Percentiles rank a stretch among this genome's conserved stretches.
Evolutionary conservation across 2,888 invertebrate species (phyloP).

Genomic region (Xestia xanthographa): DNA sequence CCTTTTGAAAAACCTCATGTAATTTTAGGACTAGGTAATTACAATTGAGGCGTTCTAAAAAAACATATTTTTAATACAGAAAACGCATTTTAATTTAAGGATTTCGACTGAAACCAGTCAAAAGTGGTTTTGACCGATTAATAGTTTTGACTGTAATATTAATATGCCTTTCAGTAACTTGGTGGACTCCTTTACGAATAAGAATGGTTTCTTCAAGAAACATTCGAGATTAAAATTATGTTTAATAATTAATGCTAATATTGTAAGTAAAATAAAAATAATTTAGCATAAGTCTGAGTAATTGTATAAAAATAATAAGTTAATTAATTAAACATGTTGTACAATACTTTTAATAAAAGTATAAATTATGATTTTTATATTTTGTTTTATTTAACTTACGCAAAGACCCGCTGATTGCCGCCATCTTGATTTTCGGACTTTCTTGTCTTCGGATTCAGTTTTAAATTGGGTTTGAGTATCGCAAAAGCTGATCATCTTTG

Average conservation of each 20-base stretch:
- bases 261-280: slow-evolving; percentile 21
- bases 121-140: no score
- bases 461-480: no score
- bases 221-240: slow-evolving; percentile 18
- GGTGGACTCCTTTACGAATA: not conserved
- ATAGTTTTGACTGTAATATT: no score
- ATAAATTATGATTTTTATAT: slow-evolving; percentile 26
- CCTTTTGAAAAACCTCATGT: no score
- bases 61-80: no score
- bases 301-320: slow-evolving; percentile 37
- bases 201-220: not conserved
- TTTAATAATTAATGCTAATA: not conserved
- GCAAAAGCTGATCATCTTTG: no score
- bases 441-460: no score
- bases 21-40: no score
- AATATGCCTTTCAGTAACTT: no score
- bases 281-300: slow-evolving; percentile 61
- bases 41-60: no score
- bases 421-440: not conserved
- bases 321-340: slow-evolving; percentile 48
- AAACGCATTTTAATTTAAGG: no score
- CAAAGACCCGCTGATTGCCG: not conserved
- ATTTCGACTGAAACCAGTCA: no score
- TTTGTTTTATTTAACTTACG: slow-evolving; percentile 19
- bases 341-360: slow-evolving; percentile 58